Conservation (phyloP, 2,888 invertebrate species). For the Drosophila pseudotakahashii region DNA sequence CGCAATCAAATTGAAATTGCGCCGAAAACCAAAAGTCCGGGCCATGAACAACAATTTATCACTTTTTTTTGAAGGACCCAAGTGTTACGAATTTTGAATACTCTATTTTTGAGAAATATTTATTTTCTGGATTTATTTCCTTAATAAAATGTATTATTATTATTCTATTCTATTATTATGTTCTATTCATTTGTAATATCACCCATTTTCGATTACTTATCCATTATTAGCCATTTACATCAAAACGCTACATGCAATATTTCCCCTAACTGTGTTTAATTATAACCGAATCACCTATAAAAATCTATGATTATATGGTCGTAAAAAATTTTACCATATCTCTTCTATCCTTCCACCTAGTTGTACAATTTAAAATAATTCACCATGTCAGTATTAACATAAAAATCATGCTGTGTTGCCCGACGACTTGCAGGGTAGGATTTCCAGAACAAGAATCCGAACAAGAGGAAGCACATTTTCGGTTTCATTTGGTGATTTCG, state of each 20-base stretch:
- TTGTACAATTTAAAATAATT: conserved; percentile 22
- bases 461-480: conserved; percentile 50
- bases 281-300: not conserved
- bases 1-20: conserved; percentile 67
- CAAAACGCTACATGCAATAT: too few species aligned
- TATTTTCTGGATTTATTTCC: too few species aligned
- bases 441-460: conserved; percentile 25
- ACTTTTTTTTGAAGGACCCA: conserved; percentile 8
- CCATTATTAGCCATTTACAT: too few species aligned
- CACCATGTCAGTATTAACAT: conserved; percentile 26
- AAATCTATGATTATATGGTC: conserved; percentile 6
- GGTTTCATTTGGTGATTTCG: conserved; percentile 75
- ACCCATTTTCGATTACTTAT: too few species aligned
- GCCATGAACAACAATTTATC: conserved; percentile 69
- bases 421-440: conserved; percentile 14
- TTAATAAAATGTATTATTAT: too few species aligned
- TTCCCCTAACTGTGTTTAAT: not conserved
- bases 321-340: not conserved
- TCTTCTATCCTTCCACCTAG: conserved; percentile 9
- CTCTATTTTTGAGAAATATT: not conserved
- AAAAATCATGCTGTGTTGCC: conserved; percentile 19
- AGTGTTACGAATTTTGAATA: not conserved
- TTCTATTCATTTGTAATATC: too few species aligned
- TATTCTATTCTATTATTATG: too few species aligned
- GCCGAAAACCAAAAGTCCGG: conserved; percentile 50